Evolutionary conservation across 2,888 invertebrate genomes (phyloP), one percentile per base, ranked within the genome.

Genomic region (Oscheius sp.): DNA sequence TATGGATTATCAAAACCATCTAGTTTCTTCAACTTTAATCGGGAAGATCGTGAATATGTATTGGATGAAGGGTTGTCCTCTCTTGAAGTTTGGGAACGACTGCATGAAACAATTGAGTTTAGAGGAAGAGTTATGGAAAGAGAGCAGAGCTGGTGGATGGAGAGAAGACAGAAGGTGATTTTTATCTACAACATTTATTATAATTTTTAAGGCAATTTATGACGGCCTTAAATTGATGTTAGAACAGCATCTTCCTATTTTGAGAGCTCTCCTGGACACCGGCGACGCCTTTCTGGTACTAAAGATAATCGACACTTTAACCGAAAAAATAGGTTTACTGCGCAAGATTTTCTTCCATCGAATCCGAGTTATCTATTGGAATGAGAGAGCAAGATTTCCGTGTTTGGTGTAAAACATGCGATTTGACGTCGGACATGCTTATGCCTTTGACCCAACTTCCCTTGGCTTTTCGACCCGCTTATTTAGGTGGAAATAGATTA

Each of bases 401-500:
- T 9, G 64, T 63, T 25, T 86, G 84, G 84, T 64, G 84, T 72
- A 59, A 76, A 12, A 73, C 77, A 41, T 77, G 79, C 53, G 84
- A 80, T 43, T 68, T 82, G 49, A 75, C 78, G 49, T 80, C 85
- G 0, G 85, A 85, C 69, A 76, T 84, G 85, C 74, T 87, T 23
- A 78, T 87, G 29, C 85, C 86, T 21, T 59, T 85, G 45, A 86
- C 81, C 70, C 75, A 77, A 6, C 78, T 81, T 16, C 87, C 87
- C 3, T 78, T 88, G 78, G 83, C 86, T 0, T 84, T 85, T 76
- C 84, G 88, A 5, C 88, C 88, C 2, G 79, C 87, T 5, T 88
- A 81, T 58, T 74, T 88, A 9, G 88, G 88, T 25, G 88, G 87
- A 12, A 88, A 88, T 72, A 83, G 88, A 12, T 74, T 88, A 0